Evolutionary conservation across 2,113 vertebrate species (phyloP), one percentile per base, ranked within the genome.

Genomic region (Dryoscopus gambensis): DNA sequence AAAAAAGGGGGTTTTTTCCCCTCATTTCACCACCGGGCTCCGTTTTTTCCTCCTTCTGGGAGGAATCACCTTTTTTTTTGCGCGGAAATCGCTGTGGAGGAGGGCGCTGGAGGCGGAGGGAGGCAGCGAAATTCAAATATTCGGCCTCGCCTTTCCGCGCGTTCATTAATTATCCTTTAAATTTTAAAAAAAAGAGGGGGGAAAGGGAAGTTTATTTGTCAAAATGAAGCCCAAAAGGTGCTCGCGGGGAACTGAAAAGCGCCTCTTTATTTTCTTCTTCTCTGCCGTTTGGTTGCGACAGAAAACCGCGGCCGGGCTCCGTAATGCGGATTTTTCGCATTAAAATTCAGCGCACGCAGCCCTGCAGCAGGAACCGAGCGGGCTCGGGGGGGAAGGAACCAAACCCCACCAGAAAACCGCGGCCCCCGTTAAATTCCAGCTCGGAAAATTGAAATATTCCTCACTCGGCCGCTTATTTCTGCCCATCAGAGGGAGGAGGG

Each of bases 321-420:
- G 0, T 35, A 63, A 17, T 62, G 74, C 65, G 63, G 80, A 3
- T 33, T 11, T 76, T 87, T 65, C 75, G 5, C 65, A 87, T 93
- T 94, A 90, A 59, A 68, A 88, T 94, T 52, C 95, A 85, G 75
- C 79, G 30, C 92, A 90, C 83, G 92, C 67, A 3, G 27, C 75
- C 37, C 87, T 90, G 84, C 86, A 25, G 83, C 7, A 40, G 65
- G 86, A 22, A 33, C 1, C 55, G 18, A 22, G 19, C 6, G 69
- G 50, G 9, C 44, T 62, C 9, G 91, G 44, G 47, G 11, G 64
- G 7, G 14, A 47, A 64, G 3, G 46, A 70, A 49, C 44, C 63
- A 84, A 86, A 84, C 15, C 33, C 65, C 62, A 25, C 28, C 27
- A n/a, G 67, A 63, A 75, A 88, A 6, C 28, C 75, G 22, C 0